These are phyloP conservation scores for Magallana nippona DNA, from an alignment of 2,888 invertebrate genomes.

Conservation along the genomic window DNA sequence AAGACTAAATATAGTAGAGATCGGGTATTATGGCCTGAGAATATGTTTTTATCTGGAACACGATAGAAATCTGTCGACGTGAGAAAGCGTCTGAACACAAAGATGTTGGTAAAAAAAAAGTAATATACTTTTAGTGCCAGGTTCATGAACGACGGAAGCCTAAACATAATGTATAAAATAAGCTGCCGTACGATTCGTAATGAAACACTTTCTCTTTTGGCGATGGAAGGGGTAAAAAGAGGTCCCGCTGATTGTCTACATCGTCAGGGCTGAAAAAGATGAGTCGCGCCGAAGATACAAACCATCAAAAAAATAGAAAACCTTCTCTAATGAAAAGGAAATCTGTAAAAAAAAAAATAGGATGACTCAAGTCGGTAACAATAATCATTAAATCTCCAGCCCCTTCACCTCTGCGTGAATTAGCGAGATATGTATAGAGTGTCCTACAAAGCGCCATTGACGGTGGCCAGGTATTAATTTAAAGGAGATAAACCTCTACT, in stretches of 20 bases:
- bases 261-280: background rate
- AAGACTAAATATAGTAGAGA: background rate
- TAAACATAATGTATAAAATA: background rate
- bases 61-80: background rate
- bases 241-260: background rate
- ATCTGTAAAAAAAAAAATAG: background rate
- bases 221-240: background rate
- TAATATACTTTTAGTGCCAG: background rate
- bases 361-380: constrained; percentile 19
- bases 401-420: constrained; percentile 3
- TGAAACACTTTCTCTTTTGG: constrained; percentile 1
- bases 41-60: constrained; percentile 1
- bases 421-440: background rate
- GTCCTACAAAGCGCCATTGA: constrained; percentile 7
- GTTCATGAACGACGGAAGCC: constrained; percentile 22
- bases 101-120: background rate
- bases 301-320: background rate
- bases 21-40: background rate
- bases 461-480: constrained; percentile 20
- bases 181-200: background rate
- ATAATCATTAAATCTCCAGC: background rate
- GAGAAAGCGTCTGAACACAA: background rate
- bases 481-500: background rate
- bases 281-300: background rate
- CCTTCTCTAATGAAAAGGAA: background rate